Percentiles rank a stretch among this genome's conserved stretches.
phyloP scores from a whole-genome alignment of 2,797 vertebrate genomes.

The Pitangus sulphuratus region DNA sequence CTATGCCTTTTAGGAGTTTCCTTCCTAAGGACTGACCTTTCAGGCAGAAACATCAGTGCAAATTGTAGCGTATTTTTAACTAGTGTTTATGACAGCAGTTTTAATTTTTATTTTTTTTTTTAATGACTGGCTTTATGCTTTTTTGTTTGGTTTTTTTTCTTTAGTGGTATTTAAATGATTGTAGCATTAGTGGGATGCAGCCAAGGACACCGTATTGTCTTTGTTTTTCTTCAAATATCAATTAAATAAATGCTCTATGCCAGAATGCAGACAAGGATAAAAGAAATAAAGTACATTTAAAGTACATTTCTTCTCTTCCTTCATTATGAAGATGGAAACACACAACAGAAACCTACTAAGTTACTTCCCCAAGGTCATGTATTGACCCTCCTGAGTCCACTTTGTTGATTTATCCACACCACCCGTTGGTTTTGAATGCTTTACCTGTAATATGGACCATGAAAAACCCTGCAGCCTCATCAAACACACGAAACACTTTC shows the following conservation, averaged over 20 bases:
- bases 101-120: background rate
- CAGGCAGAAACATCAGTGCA: background rate
- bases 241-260: background rate
- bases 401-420: background rate
- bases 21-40: slow-evolving; percentile 40
- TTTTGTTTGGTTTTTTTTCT: background rate
- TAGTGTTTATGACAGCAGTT: background rate
- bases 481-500: background rate
- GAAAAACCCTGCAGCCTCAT: background rate
- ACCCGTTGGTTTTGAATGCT: background rate
- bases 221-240: background rate
- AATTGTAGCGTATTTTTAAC: background rate
- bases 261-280: background rate
- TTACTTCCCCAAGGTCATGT: background rate
- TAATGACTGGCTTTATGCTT: background rate
- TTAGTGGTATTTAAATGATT: background rate
- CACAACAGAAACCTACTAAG: background rate
- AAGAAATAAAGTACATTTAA: background rate
- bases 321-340: background rate
- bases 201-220: background rate
- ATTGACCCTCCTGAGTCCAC: background rate
- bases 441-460: background rate
- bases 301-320: background rate
- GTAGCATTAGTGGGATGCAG: background rate
- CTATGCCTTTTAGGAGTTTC: slow-evolving; percentile 48